These are phyloP conservation scores for Ibycter americanus DNA, from an alignment of 2,797 vertebrate genomes.

Conservation along the genomic window DNA sequence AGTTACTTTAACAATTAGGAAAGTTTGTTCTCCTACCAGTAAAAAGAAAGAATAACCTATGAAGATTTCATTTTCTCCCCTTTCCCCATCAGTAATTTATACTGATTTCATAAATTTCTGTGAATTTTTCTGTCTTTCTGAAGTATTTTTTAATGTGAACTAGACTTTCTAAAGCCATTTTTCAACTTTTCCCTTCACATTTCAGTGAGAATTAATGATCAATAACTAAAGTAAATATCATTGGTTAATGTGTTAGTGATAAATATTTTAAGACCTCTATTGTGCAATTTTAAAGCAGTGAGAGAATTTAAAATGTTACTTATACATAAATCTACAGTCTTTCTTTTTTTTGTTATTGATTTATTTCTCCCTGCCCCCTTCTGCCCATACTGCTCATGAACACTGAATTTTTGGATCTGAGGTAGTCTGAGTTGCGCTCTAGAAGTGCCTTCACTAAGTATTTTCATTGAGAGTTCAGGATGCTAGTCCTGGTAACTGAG, in stretches of 20 bases:
- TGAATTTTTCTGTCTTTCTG: background rate
- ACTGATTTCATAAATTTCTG: background rate
- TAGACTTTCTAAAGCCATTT: background rate
- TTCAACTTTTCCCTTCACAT: background rate
- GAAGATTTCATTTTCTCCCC: background rate
- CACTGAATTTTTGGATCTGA: background rate
- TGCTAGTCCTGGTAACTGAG: background rate
- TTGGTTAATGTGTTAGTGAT: constrained; percentile 28
- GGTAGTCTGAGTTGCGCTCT: background rate
- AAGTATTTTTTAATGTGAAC: background rate
- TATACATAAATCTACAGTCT: background rate
- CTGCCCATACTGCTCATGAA: background rate
- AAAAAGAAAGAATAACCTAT: background rate
- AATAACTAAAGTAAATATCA: background rate
- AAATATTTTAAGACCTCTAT: constrained; percentile 23
- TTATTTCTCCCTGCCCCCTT: background rate
- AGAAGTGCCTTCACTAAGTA: background rate
- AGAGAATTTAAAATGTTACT: background rate
- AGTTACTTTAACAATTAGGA: background rate
- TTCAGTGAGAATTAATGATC: background rate
- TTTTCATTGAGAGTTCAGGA: background rate
- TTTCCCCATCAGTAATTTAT: background rate
- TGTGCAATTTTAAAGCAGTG: background rate
- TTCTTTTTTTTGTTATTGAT: background rate
- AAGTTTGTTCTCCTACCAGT: background rate